Conservation (phyloP, 2,113 vertebrate species). For the Haliaeetus leucogaster region DNA sequence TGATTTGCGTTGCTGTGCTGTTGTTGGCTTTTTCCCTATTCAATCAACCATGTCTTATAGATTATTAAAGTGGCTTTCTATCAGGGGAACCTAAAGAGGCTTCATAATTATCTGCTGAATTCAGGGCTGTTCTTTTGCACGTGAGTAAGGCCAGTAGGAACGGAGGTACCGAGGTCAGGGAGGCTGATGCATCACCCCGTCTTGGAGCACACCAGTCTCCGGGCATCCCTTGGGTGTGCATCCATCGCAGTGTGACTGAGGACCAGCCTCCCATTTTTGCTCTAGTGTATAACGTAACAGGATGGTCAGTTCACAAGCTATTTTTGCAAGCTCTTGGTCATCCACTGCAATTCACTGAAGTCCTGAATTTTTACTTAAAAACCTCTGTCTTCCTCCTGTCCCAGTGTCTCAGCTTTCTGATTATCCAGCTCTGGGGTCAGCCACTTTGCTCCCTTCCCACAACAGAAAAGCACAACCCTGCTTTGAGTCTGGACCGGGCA, state of each 20-base stretch:
- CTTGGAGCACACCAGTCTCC: neutral
- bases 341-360: neutral
- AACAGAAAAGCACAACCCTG: neutral
- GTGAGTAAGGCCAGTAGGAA: neutral
- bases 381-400: neutral
- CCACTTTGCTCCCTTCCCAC: neutral
- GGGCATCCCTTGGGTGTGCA: neutral
- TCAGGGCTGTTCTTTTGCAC: neutral
- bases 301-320: neutral
- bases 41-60: neutral
- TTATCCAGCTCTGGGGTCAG: too few relatives aligned
- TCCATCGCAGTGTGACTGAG: neutral
- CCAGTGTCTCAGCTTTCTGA: neutral
- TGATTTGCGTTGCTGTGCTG: neutral
- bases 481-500: neutral
- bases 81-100: neutral
- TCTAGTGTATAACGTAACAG: neutral
- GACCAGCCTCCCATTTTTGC: neutral
- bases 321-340: neutral
- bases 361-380: neutral
- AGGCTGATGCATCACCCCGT: fast-evolving
- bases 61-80: conserved; percentile 3
- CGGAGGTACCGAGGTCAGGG: fast-evolving
- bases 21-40: neutral
- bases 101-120: neutral